These are phyloP conservation scores for Tribolium freemani DNA, from an alignment of 2,888 invertebrate genomes.

Conservation along the genomic window DNA sequence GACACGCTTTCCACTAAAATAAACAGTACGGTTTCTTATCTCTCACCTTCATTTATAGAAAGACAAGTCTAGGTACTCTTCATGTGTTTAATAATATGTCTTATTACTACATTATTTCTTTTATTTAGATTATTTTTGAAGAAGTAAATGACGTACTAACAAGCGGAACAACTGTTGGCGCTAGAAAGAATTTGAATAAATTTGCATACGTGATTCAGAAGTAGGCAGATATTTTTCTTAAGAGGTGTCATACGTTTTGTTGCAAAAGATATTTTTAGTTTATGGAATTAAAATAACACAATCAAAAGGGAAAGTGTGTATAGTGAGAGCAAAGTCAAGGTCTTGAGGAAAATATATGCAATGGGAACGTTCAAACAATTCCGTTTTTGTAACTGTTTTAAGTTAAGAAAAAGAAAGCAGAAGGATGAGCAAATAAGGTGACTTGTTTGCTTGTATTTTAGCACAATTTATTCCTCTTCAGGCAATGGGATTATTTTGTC, in stretches of 20 bases:
- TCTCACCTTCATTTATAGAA: slow-evolving; percentile 25
- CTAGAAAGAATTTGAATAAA: neutral
- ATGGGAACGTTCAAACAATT: slow-evolving; percentile 40
- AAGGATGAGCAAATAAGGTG: slow-evolving; percentile 8
- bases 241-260: neutral
- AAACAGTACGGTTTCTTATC: slow-evolving; percentile 32
- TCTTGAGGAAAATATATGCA: slow-evolving; percentile 47
- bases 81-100: neutral
- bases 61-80: neutral
- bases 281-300: slow-evolving; percentile 31
- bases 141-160: neutral
- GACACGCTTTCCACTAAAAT: slow-evolving; percentile 43
- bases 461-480: neutral
- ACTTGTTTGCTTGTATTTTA: neutral
- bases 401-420: slow-evolving; percentile 34
- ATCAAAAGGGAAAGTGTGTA: slow-evolving; percentile 47
- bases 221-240: neutral
- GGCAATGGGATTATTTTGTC: neutral
- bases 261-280: neutral
- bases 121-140: neutral
- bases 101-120: neutral
- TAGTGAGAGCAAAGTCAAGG: slow-evolving; percentile 47
- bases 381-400: slow-evolving; percentile 42
- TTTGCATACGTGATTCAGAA: slow-evolving; percentile 1
- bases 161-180: slow-evolving; percentile 5